Base-by-base conservation (phyloP, 35 echinoderm and acorn worm genomes). In the Chiridota heheva region DNA sequence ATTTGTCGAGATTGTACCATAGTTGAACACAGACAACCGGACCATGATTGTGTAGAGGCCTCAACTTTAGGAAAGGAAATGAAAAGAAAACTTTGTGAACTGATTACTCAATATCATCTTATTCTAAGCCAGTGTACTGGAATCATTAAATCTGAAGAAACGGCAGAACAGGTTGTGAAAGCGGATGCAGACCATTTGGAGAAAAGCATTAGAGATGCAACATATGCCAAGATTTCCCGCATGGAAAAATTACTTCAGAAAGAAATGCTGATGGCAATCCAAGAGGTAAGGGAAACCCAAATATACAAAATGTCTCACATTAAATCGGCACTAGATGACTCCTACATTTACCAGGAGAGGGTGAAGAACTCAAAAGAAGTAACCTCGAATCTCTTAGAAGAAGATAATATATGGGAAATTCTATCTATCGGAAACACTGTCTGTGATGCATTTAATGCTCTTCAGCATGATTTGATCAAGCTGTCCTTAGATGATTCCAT, bases 1-100 rank as follows among this genome's bases (percentile, higher is more conserved):
- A 76, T 41, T 10, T 73, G 70, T 46, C 10, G 70, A 15, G 70
- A 73, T 46, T 73, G 70, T 33, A 73, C 37, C 2, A 73, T 44
- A 3, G 69, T 44, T 6, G 3, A 10, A 32, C 69, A 73, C 27
- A 45, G 2, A 4, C 18, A 73, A 48, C 36, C 40, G 26, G 40
- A 73, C 2, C 69, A 73, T 25, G 69, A 7, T 6, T 73, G 12
- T 46, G 28, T 30, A 25, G 72, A 76, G 1, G 72, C 45, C 2
- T 6, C 24, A 34, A 76, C 25, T 10, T 12, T 53, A 22, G 27
- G 33, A 0, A 17, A 31, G 10, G 32, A 2, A n/a, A 1, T 48
- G 10, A 55, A 49, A 25, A 5, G 6, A 53, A 0, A 0, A 28
- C 24, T 76, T 8, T 36, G 20, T 38, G 39, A 17, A 15, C 10